Evolutionary conservation across 2,113 vertebrate genomes (phyloP).

Genomic region (Heterotis niloticus): DNA sequence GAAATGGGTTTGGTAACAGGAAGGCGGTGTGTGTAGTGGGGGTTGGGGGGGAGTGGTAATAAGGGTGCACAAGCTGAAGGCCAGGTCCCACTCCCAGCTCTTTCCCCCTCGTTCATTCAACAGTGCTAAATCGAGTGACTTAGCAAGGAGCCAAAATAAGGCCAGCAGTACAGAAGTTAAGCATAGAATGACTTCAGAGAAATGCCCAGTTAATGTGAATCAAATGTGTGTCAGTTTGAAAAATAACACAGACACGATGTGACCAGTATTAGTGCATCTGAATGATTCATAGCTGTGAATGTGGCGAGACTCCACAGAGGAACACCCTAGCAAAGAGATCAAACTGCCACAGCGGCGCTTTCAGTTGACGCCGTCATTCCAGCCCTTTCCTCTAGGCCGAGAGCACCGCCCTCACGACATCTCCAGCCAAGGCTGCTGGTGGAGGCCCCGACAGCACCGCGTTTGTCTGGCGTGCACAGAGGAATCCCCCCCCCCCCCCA

Average conservation of each 20-base stretch:
- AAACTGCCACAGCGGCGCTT: background rate
- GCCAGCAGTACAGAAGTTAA: too few relatives aligned
- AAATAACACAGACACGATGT: background rate
- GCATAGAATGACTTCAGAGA: too few relatives aligned
- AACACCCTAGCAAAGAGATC: background rate
- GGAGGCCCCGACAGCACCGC: too few relatives aligned
- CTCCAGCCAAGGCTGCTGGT: background rate
- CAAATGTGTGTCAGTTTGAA: too few relatives aligned
- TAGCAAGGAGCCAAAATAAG: too few relatives aligned
- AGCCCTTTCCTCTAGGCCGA: background rate
- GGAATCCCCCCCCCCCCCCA: slow-evolving; percentile 12
- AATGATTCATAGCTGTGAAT: background rate
- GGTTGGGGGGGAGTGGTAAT: background rate
- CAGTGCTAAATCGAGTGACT: background rate
- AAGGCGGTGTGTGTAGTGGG: slow-evolving; percentile 1
- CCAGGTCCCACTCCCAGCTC: background rate
- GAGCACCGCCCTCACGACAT: background rate
- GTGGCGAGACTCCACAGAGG: too few relatives aligned
- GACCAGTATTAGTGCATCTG: background rate
- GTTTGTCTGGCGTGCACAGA: background rate
- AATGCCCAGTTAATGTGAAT: too few relatives aligned
- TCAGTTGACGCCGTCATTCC: background rate
- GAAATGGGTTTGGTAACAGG: slow-evolving; percentile 13
- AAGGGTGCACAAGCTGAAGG: background rate
- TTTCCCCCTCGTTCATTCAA: slow-evolving; percentile 5